A percentile compares a stretch with the other conserved stretches of the same genome.
These are phyloP conservation scores for Heterodera carotae DNA, from an alignment of 1,140 invertebrate species.

Conservation along the genomic window DNA sequence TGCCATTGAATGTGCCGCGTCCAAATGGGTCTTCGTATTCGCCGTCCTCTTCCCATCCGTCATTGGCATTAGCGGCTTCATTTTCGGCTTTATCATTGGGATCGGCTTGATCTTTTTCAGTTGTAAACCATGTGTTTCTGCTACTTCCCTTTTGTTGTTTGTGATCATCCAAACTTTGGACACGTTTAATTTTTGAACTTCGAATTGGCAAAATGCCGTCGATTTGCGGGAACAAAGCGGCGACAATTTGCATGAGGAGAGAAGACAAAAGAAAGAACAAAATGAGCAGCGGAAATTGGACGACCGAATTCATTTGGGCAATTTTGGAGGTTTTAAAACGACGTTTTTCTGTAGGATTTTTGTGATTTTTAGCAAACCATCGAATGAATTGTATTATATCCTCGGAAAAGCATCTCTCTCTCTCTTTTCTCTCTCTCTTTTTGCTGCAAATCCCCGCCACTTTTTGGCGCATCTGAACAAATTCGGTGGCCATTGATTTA, in stretches of 20 bases:
- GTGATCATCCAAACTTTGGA: neutral
- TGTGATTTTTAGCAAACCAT: neutral
- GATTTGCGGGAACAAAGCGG: neutral
- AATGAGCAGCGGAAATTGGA: neutral
- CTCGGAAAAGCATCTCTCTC: neutral
- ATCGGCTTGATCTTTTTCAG: neutral
- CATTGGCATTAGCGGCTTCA: neutral
- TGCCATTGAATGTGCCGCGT: too few relatives aligned
- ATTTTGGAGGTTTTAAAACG: neutral
- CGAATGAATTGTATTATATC: neutral
- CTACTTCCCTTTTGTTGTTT: neutral
- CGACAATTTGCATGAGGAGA: neutral
- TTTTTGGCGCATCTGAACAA: neutral
- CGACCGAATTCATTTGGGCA: neutral
- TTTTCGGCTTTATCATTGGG: neutral
- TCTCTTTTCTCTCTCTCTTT: too few relatives aligned
- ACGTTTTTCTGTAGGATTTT: neutral
- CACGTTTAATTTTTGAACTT: neutral
- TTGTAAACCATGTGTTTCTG: neutral
- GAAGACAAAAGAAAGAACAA: neutral
- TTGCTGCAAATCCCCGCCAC: neutral
- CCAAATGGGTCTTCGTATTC: neutral
- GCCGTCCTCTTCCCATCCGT: too few relatives aligned
- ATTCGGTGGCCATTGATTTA: neutral
- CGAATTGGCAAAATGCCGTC: neutral